Conservation (phyloP, 2,888 invertebrate species). For the Geotrupes spiniger region DNA sequence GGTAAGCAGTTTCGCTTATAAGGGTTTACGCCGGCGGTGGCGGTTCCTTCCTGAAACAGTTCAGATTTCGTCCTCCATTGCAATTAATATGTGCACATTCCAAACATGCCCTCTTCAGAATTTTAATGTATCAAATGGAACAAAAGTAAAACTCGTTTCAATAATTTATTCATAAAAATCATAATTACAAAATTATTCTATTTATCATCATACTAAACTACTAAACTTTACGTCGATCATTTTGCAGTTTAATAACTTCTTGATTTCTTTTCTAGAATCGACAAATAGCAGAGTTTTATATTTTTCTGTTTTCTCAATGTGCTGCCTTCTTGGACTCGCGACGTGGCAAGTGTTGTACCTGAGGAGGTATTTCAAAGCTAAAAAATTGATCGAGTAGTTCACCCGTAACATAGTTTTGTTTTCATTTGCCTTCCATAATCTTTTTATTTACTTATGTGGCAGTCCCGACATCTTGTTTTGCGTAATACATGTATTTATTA, state of each 20-base stretch:
- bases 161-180: constrained; percentile 15
- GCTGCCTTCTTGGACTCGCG: constrained; percentile 89
- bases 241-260: too few relatives aligned
- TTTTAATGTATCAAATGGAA: too few relatives aligned
- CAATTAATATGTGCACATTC: too few relatives aligned
- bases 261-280: constrained; percentile 68
- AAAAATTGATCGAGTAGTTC: constrained; percentile 93
- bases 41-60: background rate
- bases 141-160: background rate
- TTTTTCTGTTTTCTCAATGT: constrained; percentile 97
- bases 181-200: constrained; percentile 16
- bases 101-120: too few relatives aligned
- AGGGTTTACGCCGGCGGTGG: too few relatives aligned
- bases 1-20: too few relatives aligned
- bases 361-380: constrained; percentile 97
- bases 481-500: background rate
- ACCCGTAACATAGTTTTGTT: background rate
- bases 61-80: too few relatives aligned
- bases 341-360: constrained; percentile 99
- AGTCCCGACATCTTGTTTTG: background rate
- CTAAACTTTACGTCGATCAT: too few relatives aligned
- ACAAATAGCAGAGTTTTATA: constrained; percentile 96
- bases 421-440: constrained; percentile 5
- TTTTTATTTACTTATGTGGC: too few relatives aligned
- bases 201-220: constrained; percentile 93